A percentile compares a stretch with the other conserved stretches of the same genome.
phyloP scores from a whole-genome alignment of 1,140 invertebrate species.

The Limonius californicus region DNA sequence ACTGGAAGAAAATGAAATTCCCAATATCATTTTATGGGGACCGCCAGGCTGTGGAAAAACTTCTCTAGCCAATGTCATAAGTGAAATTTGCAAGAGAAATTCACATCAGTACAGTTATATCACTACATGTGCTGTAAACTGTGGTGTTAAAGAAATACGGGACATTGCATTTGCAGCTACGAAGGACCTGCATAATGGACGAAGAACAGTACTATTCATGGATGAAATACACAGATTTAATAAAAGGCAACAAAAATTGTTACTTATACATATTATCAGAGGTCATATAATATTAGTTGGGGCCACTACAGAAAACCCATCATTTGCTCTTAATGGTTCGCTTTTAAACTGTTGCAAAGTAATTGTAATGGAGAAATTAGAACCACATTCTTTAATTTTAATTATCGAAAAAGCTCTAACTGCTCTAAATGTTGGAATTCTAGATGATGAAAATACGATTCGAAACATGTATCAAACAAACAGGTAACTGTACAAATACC shows the following conservation, averaged over 20 bases:
- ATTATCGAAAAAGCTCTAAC: conserved; percentile 62
- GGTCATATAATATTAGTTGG: conserved; percentile 78
- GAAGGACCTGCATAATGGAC: conserved; percentile 67
- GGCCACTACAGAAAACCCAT: conserved; percentile 87
- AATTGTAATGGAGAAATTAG: conserved; percentile 71
- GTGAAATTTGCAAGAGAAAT: conserved; percentile 60
- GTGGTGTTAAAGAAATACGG: conserved; percentile 74
- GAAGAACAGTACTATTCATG: conserved; percentile 76
- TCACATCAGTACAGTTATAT: conserved; percentile 61
- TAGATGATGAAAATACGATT: conserved; percentile 22
- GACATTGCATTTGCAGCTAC: conserved; percentile 69
- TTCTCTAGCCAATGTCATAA: conserved; percentile 73
- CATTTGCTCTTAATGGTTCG: conserved; percentile 77
- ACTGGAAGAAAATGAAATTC: conserved; percentile 64
- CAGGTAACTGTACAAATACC: neutral
- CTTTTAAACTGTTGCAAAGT: conserved; percentile 74
- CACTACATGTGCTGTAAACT: conserved; percentile 70
- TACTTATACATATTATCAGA: conserved; percentile 75
- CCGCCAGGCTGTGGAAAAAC: conserved; percentile 86
- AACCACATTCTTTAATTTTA: conserved; percentile 52
- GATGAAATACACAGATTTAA: conserved; percentile 89
- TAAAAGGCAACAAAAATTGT: conserved; percentile 68
- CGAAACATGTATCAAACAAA: neutral
- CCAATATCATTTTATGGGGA: conserved; percentile 82
- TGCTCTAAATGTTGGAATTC: conserved; percentile 44